These are phyloP conservation scores for Papilio machaon DNA, from an alignment of 1,140 invertebrate genomes.

Conservation along the genomic window DNA sequence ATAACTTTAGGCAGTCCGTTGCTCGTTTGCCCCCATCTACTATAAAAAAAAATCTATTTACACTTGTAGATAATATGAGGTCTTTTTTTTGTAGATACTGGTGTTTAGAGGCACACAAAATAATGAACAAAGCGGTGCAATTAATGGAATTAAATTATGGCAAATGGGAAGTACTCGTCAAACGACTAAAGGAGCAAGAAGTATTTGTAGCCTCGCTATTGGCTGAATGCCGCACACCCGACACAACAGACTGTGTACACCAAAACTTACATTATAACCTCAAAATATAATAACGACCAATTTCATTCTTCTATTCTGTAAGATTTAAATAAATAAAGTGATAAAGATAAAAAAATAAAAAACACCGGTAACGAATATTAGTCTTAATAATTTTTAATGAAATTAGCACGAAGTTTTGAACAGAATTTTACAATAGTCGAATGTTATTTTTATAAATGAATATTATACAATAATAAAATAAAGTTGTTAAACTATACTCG, in stretches of 20 bases:
- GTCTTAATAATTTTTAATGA: neutral
- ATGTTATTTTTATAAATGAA: slow-evolving; percentile 8
- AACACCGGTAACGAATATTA: neutral
- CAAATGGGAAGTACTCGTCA: slow-evolving; percentile 63
- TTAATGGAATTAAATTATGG: slow-evolving; percentile 72
- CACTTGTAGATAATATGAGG: too few relatives aligned
- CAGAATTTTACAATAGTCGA: neutral
- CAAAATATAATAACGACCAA: slow-evolving; percentile 53
- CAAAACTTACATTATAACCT: slow-evolving; percentile 70
- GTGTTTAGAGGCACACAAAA: slow-evolving; percentile 72
- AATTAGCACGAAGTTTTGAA: neutral
- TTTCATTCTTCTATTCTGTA: neutral
- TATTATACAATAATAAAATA: neutral
- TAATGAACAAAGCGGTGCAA: slow-evolving; percentile 70
- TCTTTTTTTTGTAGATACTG: slow-evolving; percentile 57
- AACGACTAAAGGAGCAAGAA: slow-evolving; percentile 58
- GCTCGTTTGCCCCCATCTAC: too few relatives aligned
- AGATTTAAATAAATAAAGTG: neutral
- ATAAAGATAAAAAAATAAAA: neutral
- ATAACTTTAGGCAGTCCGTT: too few relatives aligned
- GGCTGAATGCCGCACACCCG: slow-evolving; percentile 48
- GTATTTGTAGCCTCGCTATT: slow-evolving; percentile 54
- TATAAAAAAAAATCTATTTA: too few relatives aligned
- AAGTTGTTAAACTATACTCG: neutral
- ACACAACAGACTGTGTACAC: slow-evolving; percentile 56